phyloP scores from a whole-genome alignment of 2,113 vertebrate species.

The Martes martes region DNA sequence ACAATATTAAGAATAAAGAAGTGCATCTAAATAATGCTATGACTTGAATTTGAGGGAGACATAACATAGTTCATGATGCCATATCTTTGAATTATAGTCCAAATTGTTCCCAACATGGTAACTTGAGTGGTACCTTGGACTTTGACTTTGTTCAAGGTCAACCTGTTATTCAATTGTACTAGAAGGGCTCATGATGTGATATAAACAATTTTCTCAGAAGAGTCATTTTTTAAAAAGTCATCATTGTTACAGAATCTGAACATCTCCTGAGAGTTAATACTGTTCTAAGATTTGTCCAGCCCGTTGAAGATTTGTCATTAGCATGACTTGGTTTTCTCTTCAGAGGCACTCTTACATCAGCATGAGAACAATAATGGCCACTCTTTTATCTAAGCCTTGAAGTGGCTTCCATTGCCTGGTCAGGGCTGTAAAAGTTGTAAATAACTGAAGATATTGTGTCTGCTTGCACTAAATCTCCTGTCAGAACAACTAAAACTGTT shows the following conservation, averaged over 20 bases:
- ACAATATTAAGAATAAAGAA: not conserved
- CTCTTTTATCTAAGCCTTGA: not conserved
- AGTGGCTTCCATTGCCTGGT: not conserved
- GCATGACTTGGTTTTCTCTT: not conserved
- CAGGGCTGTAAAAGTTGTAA: not conserved
- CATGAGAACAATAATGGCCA: not conserved
- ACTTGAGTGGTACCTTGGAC: not conserved
- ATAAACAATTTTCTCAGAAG: not conserved
- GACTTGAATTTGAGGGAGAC: not conserved
- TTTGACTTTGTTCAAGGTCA: not conserved
- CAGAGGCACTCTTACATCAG: not conserved
- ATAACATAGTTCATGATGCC: not conserved
- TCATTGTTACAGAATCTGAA: not conserved
- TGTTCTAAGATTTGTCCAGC: not conserved
- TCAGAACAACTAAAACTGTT: not conserved
- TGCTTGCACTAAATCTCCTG: not conserved
- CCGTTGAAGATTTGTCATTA: not conserved
- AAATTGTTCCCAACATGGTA: not conserved
- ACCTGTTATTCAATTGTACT: not conserved
- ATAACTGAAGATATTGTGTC: not conserved
- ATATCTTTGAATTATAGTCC: not conserved
- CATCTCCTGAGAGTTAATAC: not conserved
- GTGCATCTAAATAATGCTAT: not conserved
- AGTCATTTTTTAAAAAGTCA: not conserved
- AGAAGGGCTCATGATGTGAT: not conserved